Base-by-base conservation (phyloP, 2,888 invertebrate genomes). In the Agriopis marginaria region DNA sequence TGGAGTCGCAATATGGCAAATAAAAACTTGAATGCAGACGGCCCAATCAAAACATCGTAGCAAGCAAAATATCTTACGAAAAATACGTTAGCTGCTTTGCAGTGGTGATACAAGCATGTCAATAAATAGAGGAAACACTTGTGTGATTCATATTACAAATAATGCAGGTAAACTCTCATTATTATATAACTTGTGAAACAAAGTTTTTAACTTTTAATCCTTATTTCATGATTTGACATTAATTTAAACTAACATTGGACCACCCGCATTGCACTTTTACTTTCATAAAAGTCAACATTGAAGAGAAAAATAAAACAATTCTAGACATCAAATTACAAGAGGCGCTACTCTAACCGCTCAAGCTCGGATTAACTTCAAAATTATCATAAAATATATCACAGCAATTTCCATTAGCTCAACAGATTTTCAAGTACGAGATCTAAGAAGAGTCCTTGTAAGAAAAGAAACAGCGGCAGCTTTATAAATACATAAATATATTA, bases 361-460 rank as follows among this genome's bases (percentile, higher is more conserved):
- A 84, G 83, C 82, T 79, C 78, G 82, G 82, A 84, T 82, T 80
- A 80, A 86, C 82, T 85, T 85, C 85, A 82, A 90, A 49, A 89
- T 86, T 85, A 89, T 86, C 89, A 90, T 84, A 92, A 92, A 90
- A 92, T 90, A 92, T 93, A 93, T 93, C 93, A 93, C 93, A 93
- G 93, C 89, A 92, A 91, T 92, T 88, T 88, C 82, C 79, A 81
- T 84, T 87, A 91, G 89, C 90, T 87, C 91, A 90, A 88, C 87
- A 82, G 84, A 85, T 86, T 86, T 74, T 75, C 50, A 70, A 69
- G 73, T 74, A 68, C 70, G 77, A 80, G 77, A 79, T 82, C 80
- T 67, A 72, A 71, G 72, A 76, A 72, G 72, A 73, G 63, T 66
- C 75, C 72, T 68, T 64, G 63, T 40, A 72, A 74, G 74, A 70